Conservation (phyloP, 1,140 invertebrate genomes). For the Neodiprion lecontei region DNA sequence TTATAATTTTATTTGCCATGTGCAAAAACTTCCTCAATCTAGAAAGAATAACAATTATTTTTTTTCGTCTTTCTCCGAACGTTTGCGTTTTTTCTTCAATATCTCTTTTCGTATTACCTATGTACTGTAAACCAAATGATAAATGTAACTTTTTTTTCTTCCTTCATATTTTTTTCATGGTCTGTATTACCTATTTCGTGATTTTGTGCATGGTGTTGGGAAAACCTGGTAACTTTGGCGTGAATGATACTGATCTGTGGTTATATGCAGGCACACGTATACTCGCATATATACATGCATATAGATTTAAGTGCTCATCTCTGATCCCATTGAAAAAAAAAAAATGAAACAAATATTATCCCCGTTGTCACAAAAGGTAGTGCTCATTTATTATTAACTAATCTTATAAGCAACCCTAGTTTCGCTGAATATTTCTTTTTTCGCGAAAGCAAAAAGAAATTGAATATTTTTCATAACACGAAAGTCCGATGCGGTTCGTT, state of each 20-base stretch:
- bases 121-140: not conserved
- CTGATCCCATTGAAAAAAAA: not conserved
- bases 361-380: constrained; percentile 1
- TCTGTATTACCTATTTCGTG: too few relatives aligned
- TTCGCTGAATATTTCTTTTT: not conserved
- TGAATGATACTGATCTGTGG: not conserved
- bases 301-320: not conserved
- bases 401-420: not conserved
- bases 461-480: constrained; percentile 28
- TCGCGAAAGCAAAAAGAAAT: not conserved
- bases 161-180: too few relatives aligned
- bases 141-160: too few relatives aligned
- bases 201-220: too few relatives aligned
- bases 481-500: constrained; percentile 27
- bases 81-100: not conserved
- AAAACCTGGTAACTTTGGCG: too few relatives aligned
- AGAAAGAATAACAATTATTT: not conserved
- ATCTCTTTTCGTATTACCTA: not conserved
- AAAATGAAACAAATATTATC: not conserved
- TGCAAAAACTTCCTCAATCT: too few relatives aligned
- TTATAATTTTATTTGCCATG: too few relatives aligned
- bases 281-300: not conserved
- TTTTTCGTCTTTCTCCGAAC: not conserved
- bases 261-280: not conserved
- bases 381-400: not conserved